Evolutionary conservation across 2,113 vertebrate genomes (phyloP).

Genomic region (Psophia crepitans): DNA sequence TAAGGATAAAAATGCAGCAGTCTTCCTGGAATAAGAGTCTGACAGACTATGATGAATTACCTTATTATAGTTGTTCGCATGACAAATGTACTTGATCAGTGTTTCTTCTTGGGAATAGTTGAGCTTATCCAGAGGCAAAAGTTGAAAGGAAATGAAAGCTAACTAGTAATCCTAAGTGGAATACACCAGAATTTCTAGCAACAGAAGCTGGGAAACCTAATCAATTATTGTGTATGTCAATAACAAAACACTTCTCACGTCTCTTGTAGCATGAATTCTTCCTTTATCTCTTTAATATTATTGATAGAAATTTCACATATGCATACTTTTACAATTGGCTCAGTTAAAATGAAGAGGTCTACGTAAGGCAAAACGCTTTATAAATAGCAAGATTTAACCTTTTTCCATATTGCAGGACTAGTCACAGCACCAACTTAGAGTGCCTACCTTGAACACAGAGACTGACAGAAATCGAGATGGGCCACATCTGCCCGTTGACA

Average conservation of each 20-base stretch:
- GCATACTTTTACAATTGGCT: neutral
- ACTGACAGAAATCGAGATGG: neutral
- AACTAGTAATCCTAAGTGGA: constrained; percentile 65
- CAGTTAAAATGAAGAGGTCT: neutral
- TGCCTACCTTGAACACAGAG: neutral
- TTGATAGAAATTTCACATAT: neutral
- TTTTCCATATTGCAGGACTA: neutral
- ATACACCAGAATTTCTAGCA: constrained; percentile 65
- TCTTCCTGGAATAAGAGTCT: constrained; percentile 74
- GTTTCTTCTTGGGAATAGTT: constrained; percentile 78
- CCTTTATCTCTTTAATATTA: constrained; percentile 17
- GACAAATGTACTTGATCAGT: constrained; percentile 81
- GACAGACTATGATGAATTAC: constrained; percentile 83
- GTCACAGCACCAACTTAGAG: neutral
- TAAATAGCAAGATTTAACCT: neutral
- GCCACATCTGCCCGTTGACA: neutral
- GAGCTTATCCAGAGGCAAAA: constrained; percentile 78
- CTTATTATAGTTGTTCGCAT: constrained; percentile 77
- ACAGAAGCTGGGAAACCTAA: constrained; percentile 43
- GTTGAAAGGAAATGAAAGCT: constrained; percentile 74
- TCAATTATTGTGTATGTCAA: constrained; percentile 62
- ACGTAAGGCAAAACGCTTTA: neutral
- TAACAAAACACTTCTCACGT: neutral
- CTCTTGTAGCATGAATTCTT: neutral
- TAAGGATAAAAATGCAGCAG: constrained; percentile 76